Conservation (phyloP, 2,113 vertebrate genomes). For the Chlorodrepanis virens region DNA sequence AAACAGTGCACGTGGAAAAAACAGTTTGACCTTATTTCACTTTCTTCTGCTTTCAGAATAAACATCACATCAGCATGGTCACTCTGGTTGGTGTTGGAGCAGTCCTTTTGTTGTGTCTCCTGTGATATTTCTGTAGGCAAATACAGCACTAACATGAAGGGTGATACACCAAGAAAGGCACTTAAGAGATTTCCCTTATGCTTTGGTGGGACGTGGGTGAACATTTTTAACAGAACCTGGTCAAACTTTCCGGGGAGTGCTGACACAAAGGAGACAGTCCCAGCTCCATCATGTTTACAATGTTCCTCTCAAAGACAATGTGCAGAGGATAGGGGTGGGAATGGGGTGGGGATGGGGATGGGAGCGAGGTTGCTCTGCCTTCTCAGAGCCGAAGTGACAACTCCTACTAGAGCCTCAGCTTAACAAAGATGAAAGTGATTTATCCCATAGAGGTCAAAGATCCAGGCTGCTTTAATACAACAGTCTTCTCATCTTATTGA, state of each 20-base stretch:
- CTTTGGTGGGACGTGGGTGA: neutral
- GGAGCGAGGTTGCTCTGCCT: accelerated
- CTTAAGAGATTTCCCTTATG: neutral
- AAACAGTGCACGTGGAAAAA: neutral
- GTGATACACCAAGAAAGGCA: neutral
- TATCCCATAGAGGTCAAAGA: neutral
- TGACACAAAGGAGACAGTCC: accelerated
- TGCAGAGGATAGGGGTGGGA: neutral
- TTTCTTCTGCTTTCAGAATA: neutral
- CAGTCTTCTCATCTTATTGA: neutral
- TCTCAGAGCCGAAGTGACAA: neutral
- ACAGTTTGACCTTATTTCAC: neutral
- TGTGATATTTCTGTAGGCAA: accelerated
- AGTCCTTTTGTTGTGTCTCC: neutral
- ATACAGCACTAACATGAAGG: accelerated
- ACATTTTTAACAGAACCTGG: neutral
- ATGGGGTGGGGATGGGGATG: too few species aligned
- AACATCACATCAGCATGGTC: neutral
- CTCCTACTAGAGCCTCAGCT: neutral
- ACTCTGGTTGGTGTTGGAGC: neutral
- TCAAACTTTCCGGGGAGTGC: neutral
- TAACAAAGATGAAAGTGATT: neutral
- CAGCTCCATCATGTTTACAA: neutral
- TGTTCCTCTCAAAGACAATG: neutral
- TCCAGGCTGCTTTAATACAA: neutral